phyloP scores from a whole-genome alignment of 1,140 invertebrate genomes.

The Aphelenchoides besseyi region DNA sequence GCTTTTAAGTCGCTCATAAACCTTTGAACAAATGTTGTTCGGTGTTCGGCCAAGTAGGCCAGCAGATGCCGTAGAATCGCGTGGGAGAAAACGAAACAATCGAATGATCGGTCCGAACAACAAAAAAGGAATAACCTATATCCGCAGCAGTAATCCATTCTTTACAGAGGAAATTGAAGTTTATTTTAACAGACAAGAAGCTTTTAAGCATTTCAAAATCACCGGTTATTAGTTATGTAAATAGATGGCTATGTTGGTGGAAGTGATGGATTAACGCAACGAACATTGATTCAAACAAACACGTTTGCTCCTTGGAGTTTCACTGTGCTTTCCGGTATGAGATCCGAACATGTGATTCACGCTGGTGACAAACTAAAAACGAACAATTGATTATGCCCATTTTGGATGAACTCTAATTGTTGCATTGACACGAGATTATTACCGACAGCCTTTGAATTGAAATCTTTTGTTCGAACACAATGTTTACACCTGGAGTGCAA shows the following conservation, averaged over 20 bases:
- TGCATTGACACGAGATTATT: too few relatives aligned
- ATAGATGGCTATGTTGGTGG: too few relatives aligned
- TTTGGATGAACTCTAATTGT: too few relatives aligned
- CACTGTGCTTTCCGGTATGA: constrained; percentile 10
- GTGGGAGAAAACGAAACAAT: constrained; percentile 1
- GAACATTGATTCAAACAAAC: constrained; percentile 23
- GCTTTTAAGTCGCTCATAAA: not conserved
- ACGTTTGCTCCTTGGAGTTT: not conserved
- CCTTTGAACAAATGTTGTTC: not conserved
- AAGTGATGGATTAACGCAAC: not conserved
- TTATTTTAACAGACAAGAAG: too few relatives aligned
- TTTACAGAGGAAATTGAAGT: too few relatives aligned
- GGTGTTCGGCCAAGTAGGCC: not conserved
- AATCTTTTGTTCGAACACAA: too few relatives aligned
- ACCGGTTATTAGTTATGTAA: too few relatives aligned
- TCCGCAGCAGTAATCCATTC: too few relatives aligned
- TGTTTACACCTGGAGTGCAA: too few relatives aligned
- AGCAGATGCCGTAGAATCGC: not conserved
- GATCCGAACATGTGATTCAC: not conserved
- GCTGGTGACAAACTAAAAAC: constrained; percentile 13
- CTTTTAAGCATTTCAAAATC: too few relatives aligned
- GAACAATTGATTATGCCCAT: not conserved
- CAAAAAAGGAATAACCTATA: too few relatives aligned
- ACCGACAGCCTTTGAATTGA: too few relatives aligned
- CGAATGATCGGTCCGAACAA: not conserved